A percentile compares a stretch with the other conserved stretches of the same genome.
Conservation (phyloP, 2,797 vertebrate species). For the Anniella stebbinsi region DNA sequence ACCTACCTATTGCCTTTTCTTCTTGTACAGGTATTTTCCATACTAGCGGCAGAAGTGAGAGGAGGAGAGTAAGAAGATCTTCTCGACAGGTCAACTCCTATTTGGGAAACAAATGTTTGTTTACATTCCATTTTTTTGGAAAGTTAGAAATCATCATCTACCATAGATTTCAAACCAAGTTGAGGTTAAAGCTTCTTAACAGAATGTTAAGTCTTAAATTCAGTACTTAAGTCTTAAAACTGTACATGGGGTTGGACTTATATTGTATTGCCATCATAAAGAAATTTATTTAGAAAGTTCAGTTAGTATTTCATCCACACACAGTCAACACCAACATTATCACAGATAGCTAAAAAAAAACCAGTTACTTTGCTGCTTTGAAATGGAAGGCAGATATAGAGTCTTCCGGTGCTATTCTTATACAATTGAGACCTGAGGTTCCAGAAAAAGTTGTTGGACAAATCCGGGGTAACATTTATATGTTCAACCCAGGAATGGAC, state of each 20-base stretch:
- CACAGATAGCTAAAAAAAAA: not conserved
- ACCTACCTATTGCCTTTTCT: slow-evolving; percentile 91
- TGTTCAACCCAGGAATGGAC: too few relatives aligned
- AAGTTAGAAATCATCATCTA: not conserved
- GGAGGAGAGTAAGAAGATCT: slow-evolving; percentile 94
- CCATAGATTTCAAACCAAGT: slow-evolving; percentile 3
- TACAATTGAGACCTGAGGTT: not conserved
- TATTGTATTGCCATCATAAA: not conserved
- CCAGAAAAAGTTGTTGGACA: too few relatives aligned
- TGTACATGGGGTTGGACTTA: too few relatives aligned
- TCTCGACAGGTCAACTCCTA: slow-evolving; percentile 97
- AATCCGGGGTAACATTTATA: too few relatives aligned
- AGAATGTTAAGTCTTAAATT: not conserved
- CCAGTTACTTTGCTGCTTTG: not conserved
- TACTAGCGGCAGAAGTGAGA: slow-evolving; percentile 94
- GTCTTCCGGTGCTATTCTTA: not conserved
- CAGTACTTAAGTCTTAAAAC: too few relatives aligned
- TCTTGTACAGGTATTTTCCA: slow-evolving; percentile 98
- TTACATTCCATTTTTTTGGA: slow-evolving; percentile 25
- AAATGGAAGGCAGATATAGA: not conserved
- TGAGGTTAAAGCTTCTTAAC: not conserved
- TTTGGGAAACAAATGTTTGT: slow-evolving; percentile 51
- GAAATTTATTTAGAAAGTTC: not conserved
- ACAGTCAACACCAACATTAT: not conserved
- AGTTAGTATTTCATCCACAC: not conserved